A percentile compares a stretch with the other conserved stretches of the same genome.
phyloP scores from a whole-genome alignment of 2,797 vertebrate species.

The Cercopithecus petaurista region DNA sequence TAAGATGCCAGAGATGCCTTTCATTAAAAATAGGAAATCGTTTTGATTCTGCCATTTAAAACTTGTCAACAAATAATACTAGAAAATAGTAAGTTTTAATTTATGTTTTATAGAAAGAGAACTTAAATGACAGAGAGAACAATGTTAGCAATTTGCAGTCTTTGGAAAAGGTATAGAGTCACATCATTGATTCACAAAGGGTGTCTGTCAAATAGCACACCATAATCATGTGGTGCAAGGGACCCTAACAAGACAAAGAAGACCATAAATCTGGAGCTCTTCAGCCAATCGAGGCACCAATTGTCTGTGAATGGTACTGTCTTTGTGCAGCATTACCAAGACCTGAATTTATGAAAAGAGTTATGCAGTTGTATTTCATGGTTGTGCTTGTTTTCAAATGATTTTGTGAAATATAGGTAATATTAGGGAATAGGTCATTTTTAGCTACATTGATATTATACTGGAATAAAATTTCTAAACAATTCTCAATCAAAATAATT shows the following conservation, averaged over 20 bases:
- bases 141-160: background rate
- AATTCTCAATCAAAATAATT: constrained; percentile 50
- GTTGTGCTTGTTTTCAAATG: constrained; percentile 10
- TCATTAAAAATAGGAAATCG: constrained; percentile 37
- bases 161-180: background rate
- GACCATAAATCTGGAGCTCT: background rate
- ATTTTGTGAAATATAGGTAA: constrained; percentile 16
- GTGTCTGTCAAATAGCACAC: background rate
- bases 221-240: background rate
- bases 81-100: constrained; percentile 19
- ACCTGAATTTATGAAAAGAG: background rate
- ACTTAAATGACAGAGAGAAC: background rate
- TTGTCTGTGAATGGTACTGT: background rate
- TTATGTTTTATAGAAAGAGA: constrained; percentile 31
- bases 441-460: background rate
- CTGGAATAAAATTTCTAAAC: background rate
- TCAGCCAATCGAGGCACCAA: background rate
- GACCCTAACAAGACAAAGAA: background rate
- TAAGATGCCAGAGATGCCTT: background rate
- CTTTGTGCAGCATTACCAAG: background rate
- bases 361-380: background rate
- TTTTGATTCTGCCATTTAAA: constrained; percentile 32
- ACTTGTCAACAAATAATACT: background rate
- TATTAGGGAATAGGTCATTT: background rate
- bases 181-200: background rate